Conservation (phyloP, 2,797 vertebrate species). For the Myotis myotis region DNA sequence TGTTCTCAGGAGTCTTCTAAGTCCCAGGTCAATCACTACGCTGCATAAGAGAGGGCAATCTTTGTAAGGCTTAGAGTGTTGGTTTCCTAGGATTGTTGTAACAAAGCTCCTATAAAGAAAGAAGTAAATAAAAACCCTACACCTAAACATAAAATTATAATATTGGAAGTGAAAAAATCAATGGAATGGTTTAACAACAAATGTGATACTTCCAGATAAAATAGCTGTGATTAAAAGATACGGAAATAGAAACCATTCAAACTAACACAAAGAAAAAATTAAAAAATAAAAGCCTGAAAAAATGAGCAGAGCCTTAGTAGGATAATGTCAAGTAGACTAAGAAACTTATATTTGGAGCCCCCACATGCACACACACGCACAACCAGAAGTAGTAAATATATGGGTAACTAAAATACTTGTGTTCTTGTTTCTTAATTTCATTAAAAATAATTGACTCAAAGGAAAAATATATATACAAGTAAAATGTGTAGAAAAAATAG, state of each 20-base stretch:
- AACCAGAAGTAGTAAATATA: neutral
- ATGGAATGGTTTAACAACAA: neutral
- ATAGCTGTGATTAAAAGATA: neutral
- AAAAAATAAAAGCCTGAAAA: neutral
- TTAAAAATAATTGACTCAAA: neutral
- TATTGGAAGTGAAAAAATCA: neutral
- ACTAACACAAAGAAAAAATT: neutral
- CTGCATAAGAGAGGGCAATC: neutral
- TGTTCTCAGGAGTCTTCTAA: neutral
- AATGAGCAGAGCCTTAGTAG: neutral
- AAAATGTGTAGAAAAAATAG: neutral
- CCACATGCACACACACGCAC: neutral
- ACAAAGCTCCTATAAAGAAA: neutral
- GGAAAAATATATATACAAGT: neutral
- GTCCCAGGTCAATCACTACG: neutral
- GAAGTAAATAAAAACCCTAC: neutral
- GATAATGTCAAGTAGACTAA: neutral
- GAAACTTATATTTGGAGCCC: neutral
- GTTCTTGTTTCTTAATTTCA: neutral
- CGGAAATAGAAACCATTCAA: neutral
- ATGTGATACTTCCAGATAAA: neutral
- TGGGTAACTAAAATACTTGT: neutral
- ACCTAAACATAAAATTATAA: neutral
- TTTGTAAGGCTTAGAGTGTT: neutral
- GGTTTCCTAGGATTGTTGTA: neutral